A percentile compares a stretch with the other conserved stretches of the same genome.
Conservation (phyloP, 2,113 vertebrate species). For the Dissostichus mawsoni region DNA sequence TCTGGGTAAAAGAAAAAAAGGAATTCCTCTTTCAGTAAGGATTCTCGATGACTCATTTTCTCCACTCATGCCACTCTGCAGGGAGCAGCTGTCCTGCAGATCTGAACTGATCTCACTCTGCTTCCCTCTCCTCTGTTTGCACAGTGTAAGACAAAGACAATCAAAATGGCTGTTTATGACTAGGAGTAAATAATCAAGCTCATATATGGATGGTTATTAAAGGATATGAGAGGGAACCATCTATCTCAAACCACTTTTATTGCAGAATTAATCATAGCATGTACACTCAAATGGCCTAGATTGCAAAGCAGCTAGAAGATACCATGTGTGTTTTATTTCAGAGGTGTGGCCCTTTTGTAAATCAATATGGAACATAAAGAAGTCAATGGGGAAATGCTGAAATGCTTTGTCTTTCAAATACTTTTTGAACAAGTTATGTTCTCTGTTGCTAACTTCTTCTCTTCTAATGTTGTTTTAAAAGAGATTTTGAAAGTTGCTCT, state of each 20-base stretch:
- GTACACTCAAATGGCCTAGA: not conserved
- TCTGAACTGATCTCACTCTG: constrained; percentile 24
- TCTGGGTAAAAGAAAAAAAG: not conserved
- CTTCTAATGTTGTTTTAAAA: not conserved
- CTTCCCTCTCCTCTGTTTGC: constrained; percentile 52
- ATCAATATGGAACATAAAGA: not conserved
- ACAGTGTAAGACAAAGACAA: constrained; percentile 4
- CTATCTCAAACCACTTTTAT: not conserved
- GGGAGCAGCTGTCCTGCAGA: constrained; percentile 22
- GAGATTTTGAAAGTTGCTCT: not conserved
- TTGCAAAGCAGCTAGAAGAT: not conserved
- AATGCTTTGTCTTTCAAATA: not conserved
- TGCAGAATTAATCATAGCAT: not conserved
- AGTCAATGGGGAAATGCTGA: not conserved
- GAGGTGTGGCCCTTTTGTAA: not conserved
- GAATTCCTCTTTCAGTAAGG: constrained; percentile 5
- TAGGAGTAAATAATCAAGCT: constrained; percentile 10
- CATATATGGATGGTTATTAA: constrained; percentile 36
- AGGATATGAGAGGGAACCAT: constrained; percentile 17
- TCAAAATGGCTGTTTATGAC: constrained; percentile 38
- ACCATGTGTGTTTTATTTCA: not conserved
- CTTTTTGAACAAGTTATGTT: not conserved
- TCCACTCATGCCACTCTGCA: constrained; percentile 60
- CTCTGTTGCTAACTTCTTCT: not conserved
- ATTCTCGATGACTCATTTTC: constrained; percentile 77